A percentile compares a stretch with the other conserved stretches of the same genome.
Conservation (phyloP, 1,140 invertebrate species). For the Drosophila lacertosa region DNA sequence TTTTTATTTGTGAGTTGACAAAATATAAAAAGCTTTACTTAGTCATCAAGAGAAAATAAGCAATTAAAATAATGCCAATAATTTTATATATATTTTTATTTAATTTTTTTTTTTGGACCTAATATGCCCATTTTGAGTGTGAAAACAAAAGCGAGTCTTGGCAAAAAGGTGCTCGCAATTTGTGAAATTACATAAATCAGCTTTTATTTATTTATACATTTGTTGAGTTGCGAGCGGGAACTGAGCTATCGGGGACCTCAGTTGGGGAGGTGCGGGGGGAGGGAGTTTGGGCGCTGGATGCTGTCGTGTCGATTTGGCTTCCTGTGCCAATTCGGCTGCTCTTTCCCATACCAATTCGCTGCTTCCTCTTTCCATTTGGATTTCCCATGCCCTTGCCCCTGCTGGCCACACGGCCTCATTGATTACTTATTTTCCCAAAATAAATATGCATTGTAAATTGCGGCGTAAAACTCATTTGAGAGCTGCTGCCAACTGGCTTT, state of each 20-base stretch:
- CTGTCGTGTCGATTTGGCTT: constrained; percentile 49
- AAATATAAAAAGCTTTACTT: no score
- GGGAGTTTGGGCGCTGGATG: constrained; percentile 6
- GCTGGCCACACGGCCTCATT: constrained; percentile 35
- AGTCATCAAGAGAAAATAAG: no score
- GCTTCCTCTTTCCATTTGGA: neutral
- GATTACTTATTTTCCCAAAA: constrained; percentile 81
- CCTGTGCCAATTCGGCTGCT: constrained; percentile 43
- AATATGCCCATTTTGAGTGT: no score
- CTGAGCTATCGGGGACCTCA: neutral
- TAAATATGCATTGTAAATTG: constrained; percentile 81
- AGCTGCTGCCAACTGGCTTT: constrained; percentile 21
- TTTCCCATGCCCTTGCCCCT: constrained; percentile 16
- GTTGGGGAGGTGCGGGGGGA: no score
- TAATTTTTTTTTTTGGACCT: no score
- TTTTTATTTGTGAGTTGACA: no score
- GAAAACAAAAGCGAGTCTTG: constrained; percentile 8
- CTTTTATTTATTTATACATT: constrained; percentile 80
- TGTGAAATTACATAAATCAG: constrained; percentile 81
- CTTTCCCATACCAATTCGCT: constrained; percentile 25
- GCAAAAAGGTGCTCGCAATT: constrained; percentile 60
- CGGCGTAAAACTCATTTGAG: constrained; percentile 64
- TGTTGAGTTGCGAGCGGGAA: constrained; percentile 45
- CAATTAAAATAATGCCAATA: no score
- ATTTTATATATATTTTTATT: no score